Percentiles rank a stretch among this genome's conserved stretches.
These are phyloP conservation scores for Caenorhabditis plicata DNA, from an alignment of 2,888 invertebrate genomes.

Conservation along the genomic window DNA sequence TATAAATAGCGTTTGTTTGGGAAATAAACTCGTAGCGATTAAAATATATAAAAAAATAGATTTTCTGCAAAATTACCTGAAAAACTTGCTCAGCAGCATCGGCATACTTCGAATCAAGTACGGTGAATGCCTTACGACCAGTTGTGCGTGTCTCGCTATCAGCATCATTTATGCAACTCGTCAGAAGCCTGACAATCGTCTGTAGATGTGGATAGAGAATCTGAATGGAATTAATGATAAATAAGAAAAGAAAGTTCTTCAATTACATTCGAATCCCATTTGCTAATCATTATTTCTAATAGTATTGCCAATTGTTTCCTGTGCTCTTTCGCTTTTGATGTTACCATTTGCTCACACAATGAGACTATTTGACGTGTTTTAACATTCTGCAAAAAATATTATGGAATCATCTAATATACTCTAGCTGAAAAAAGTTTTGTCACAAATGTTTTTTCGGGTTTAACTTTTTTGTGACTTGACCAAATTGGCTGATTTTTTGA, in stretches of 20 bases:
- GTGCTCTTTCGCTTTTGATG: slow-evolving; percentile 6
- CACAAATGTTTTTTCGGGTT: too few species aligned
- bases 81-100: slow-evolving; percentile 18
- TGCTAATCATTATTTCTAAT: slow-evolving; percentile 5
- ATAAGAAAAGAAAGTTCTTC: too few species aligned
- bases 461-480: too few species aligned
- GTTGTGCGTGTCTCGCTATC: slow-evolving; percentile 25
- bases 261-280: slow-evolving; percentile 15
- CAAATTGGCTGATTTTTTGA: too few species aligned
- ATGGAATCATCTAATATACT: neutral
- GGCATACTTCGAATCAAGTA: slow-evolving; percentile 16
- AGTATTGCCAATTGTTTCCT: slow-evolving; percentile 12
- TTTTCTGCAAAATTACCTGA: slow-evolving; percentile 2
- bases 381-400: slow-evolving; percentile 17
- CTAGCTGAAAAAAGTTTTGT: neutral
- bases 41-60: too few species aligned
- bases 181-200: slow-evolving; percentile 4
- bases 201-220: slow-evolving; percentile 15
- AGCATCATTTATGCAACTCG: slow-evolving; percentile 19
- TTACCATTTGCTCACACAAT: neutral
- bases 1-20: too few species aligned
- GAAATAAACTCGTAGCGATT: too few species aligned
- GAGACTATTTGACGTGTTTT: slow-evolving; percentile 25
- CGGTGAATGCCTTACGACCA: slow-evolving; percentile 22
- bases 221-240: too few species aligned